Conservation (phyloP, 64 coral and sea anemone species). For the Stichodactyla helianthus region DNA sequence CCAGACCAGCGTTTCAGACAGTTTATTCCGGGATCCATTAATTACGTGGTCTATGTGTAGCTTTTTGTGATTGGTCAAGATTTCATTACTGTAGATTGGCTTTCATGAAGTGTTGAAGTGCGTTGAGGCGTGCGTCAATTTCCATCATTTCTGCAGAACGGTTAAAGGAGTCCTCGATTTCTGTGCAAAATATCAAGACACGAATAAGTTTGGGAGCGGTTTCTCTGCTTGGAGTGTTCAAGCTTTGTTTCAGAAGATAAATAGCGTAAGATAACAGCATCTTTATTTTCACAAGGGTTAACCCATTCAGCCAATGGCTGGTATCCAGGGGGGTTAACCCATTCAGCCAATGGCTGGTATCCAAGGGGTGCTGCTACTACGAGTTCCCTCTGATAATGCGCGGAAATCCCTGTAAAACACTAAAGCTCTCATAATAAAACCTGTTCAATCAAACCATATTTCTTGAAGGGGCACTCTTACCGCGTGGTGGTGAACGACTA, state of each 20-base stretch:
- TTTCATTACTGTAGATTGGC: constrained; percentile 65
- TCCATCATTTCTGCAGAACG: constrained; percentile 95
- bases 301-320: too few species aligned
- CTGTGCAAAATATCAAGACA: constrained; percentile 14
- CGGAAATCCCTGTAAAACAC: neutral
- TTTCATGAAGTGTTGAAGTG: constrained; percentile 91
- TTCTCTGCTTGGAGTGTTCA: too few species aligned
- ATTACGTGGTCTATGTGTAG: neutral
- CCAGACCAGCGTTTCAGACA: too few species aligned
- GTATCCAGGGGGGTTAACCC: too few species aligned
- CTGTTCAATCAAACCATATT: neutral
- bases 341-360: too few species aligned
- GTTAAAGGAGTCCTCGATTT: constrained; percentile 75
- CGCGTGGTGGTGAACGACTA: neutral
- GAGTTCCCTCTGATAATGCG: too few species aligned
- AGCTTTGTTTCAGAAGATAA: too few species aligned
- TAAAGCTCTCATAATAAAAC: neutral
- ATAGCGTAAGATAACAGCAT: too few species aligned
- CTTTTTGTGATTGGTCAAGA: neutral
- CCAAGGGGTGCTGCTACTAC: too few species aligned
- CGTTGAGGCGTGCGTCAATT: constrained; percentile 83
- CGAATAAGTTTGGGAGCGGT: too few species aligned
- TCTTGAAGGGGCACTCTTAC: neutral
- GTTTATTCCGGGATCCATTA: neutral
- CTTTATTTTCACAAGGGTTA: too few species aligned